Evolutionary conservation across 2,797 vertebrate species (phyloP).

Genomic region (Chiroxiphia lanceolata): DNA sequence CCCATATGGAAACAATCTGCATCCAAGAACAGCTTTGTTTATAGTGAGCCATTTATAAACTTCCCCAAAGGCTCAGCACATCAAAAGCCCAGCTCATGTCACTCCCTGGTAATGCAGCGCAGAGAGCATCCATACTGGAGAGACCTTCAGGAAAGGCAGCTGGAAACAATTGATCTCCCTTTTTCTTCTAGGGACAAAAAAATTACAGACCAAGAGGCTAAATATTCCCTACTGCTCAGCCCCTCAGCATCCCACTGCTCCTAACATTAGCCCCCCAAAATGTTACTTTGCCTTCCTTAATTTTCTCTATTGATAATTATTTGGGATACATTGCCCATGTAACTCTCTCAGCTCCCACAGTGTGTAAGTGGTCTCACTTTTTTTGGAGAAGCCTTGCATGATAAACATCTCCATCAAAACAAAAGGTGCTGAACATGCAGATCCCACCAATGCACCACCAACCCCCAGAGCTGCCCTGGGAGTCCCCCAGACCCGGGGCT

Average conservation of each 20-base stretch:
- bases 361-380: not conserved
- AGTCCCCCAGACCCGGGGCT: rapidly evolving
- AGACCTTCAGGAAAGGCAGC: constrained; percentile 19
- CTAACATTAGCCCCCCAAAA: not conserved
- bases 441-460: not conserved
- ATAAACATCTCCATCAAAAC: not conserved
- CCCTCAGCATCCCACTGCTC: not conserved
- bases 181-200: constrained; percentile 41
- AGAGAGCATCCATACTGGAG: not conserved
- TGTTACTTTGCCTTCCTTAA: not conserved
- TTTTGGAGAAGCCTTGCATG: not conserved
- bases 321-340: not conserved
- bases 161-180: constrained; percentile 7
- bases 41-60: constrained; percentile 45
- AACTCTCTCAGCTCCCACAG: not conserved
- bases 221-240: not conserved
- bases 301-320: not conserved
- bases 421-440: not conserved
- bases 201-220: not conserved
- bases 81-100: constrained; percentile 49
- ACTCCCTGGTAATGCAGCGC: not conserved
- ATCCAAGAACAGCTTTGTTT: constrained; percentile 56
- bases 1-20: constrained; percentile 63
- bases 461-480: not conserved
- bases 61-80: not conserved